These are phyloP conservation scores for Trypoxylon attenuatum DNA, from an alignment of 2,888 invertebrate genomes.

Conservation along the genomic window DNA sequence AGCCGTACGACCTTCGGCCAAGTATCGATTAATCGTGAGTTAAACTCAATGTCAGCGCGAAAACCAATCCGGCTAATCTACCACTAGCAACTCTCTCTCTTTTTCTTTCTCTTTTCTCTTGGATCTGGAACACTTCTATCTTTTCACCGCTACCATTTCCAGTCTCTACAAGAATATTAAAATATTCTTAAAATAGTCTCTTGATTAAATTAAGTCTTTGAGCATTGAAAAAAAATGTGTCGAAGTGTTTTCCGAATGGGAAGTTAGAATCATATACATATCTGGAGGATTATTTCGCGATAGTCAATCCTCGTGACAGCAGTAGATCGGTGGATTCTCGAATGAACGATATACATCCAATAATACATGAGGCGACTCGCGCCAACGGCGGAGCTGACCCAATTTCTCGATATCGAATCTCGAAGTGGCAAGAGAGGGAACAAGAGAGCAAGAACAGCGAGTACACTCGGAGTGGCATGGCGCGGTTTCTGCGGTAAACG, in stretches of 20 bases:
- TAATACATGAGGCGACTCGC: slow-evolving; percentile 48
- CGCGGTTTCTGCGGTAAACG: slow-evolving; percentile 32
- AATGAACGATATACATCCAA: slow-evolving; percentile 26
- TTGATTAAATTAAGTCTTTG: too few species aligned
- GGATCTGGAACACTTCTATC: too few species aligned
- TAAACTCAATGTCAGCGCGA: slow-evolving; percentile 57
- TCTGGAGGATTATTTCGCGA: too few species aligned
- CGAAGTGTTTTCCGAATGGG: too few species aligned
- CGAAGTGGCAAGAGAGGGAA: slow-evolving; percentile 35
- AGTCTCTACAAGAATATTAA: too few species aligned
- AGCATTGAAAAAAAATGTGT: too few species aligned
- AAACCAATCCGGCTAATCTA: background rate
- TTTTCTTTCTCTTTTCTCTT: background rate
- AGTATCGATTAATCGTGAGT: slow-evolving; percentile 50
- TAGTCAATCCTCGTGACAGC: too few species aligned
- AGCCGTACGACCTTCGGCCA: slow-evolving; percentile 53
- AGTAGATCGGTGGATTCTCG: slow-evolving; percentile 10
- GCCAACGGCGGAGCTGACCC: too few species aligned
- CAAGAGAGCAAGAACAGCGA: too few species aligned
- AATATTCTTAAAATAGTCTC: too few species aligned
- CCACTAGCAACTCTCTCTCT: background rate
- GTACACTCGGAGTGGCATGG: background rate
- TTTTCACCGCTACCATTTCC: too few species aligned
- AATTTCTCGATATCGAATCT: slow-evolving; percentile 45
- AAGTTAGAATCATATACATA: too few species aligned